A percentile compares a stretch with the other conserved stretches of the same genome.
Conservation (phyloP, 2,113 vertebrate genomes). For the Mugil cephalus region DNA sequence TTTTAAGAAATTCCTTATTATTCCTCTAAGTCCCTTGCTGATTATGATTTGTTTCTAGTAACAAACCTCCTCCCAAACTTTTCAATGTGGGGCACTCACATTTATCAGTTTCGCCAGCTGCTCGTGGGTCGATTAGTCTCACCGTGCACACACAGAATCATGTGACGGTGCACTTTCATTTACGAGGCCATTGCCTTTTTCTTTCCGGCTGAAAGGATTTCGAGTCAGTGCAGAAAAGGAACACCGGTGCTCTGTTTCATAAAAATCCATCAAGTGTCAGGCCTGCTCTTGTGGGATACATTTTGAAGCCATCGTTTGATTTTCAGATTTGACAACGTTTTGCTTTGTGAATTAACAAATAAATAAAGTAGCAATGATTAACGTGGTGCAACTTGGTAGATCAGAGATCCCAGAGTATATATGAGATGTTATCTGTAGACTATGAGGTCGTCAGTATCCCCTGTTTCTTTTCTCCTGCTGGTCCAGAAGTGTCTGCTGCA, state of each 20-base stretch:
- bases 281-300: not conserved
- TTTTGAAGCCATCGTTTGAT: not conserved
- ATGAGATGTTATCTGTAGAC: not conserved
- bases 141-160: not conserved
- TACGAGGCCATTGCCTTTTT: constrained; percentile 9
- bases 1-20: not conserved
- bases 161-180: constrained; percentile 15
- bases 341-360: not conserved
- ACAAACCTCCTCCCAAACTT: not conserved
- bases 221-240: not conserved
- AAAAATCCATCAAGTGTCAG: not conserved
- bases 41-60: constrained; percentile 26
- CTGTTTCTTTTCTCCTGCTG: constrained; percentile 88
- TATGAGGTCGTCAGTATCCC: constrained; percentile 76
- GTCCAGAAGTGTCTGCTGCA: constrained; percentile 90
- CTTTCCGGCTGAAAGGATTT: constrained; percentile 11
- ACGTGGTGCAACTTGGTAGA: not conserved
- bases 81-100: not conserved
- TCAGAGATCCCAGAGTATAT: not conserved
- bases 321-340: not conserved
- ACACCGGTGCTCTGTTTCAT: constrained; percentile 4
- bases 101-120: constrained; percentile 22
- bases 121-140: not conserved
- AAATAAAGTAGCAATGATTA: not conserved
- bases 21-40: not conserved